Base-by-base conservation (phyloP, 1,140 invertebrate genomes). In the Sarcophaga bullata region DNA sequence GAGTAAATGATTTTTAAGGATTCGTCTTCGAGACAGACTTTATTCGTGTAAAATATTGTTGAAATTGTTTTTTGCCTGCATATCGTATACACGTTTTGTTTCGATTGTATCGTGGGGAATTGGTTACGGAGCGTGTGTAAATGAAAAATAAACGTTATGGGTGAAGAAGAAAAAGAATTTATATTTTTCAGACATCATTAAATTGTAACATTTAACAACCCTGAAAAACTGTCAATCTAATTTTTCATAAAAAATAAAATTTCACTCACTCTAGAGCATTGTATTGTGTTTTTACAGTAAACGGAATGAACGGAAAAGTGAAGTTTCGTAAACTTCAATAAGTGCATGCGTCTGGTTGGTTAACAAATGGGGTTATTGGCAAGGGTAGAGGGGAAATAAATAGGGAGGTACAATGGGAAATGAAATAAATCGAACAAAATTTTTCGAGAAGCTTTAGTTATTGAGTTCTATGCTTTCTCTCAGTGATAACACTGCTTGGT, bases 131-230 rank as follows among this genome's bases (percentile, higher is more conserved):
- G 17, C n/a, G 11, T 10, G 52, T 10, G 17, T 49, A 76, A 76
- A 47, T 50, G 11, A 73, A 81, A 84, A 84, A 84, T 84, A 82
- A 84, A 84, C 83, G 83, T 82, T 83, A 87, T 85, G 83, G 81
- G 81, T 81, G 80, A 76, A 80, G 83, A 86, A 68, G n/a, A 84
- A 86, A 68, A 68, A 52, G 6, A 68, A 68, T 19, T 8, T 62
- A 62, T 86, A 84, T 84, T 85, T 87, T 84, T 84, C 85, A 85
- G 86, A 81, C 86, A 87, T 87, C 86, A 87, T 89, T 86, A 88
- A 86, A 85, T 37, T 85, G 76, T 81, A 84, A 85, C 81, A 84
- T 80, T 86, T 85, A 73, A 84, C 81, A 84, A 82, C 81, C 80
- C 73, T 82, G 62, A 84, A 85, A 58, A 85, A 86, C 83, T 87